Conservation (phyloP, 2,888 invertebrate species). For the Leptothorax acervorum region DNA sequence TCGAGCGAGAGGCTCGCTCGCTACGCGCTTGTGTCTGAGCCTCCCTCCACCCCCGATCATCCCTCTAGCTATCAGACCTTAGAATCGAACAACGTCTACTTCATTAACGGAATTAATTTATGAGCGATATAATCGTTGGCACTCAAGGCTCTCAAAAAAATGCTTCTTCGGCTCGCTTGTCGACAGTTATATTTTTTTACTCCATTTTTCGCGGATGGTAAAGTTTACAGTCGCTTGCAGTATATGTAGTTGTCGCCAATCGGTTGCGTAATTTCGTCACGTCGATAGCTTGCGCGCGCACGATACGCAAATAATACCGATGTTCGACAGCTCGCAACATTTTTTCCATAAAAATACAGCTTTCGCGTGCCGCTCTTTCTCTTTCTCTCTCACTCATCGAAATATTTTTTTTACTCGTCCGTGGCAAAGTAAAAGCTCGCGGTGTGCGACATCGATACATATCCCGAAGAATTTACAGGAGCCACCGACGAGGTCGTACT, state of each 20-base stretch:
- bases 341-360: slow-evolving; percentile 48
- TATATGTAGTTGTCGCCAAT: slow-evolving; percentile 1
- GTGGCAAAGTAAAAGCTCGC: slow-evolving; percentile 50
- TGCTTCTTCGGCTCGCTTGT: not conserved
- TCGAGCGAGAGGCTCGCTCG: slow-evolving; percentile 25
- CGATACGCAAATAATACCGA: slow-evolving; percentile 38
- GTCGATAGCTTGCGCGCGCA: slow-evolving; percentile 35
- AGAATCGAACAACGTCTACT: slow-evolving; percentile 1
- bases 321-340: slow-evolving; percentile 26
- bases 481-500: slow-evolving; percentile 46
- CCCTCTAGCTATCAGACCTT: not conserved
- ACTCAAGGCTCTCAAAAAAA: not conserved
- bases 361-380: slow-evolving; percentile 17
- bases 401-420: slow-evolving; percentile 32
- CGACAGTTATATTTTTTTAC: not conserved
- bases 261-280: slow-evolving; percentile 41
- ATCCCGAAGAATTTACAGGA: slow-evolving; percentile 55
- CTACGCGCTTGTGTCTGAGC: slow-evolving; percentile 19
- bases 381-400: not conserved
- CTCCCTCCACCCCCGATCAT: not conserved
- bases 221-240: slow-evolving; percentile 17
- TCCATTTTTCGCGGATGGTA: not conserved
- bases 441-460: slow-evolving; percentile 45
- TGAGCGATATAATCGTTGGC: not conserved
- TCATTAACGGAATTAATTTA: slow-evolving; percentile 8